Base-by-base conservation (phyloP, 2,113 vertebrate genomes). In the Nesospiza acunhae region DNA sequence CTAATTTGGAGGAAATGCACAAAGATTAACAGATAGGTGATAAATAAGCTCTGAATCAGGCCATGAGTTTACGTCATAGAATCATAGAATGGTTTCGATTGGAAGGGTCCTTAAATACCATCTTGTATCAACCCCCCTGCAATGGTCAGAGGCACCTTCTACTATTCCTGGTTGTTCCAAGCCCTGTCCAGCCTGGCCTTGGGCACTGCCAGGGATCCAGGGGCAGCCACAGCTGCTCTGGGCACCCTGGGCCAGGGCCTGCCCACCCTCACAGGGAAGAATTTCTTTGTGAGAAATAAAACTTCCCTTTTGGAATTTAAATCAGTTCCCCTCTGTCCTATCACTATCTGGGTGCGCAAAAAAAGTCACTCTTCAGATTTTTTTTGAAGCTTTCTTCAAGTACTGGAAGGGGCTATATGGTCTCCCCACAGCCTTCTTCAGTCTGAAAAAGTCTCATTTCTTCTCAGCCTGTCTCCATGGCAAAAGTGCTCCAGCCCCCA, bases 181-280 rank as follows among this genome's bases (percentile, higher is more conserved):
- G 17, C 3, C 26, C 21, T 0, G 0, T 52, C 41, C n/a, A 83
- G 0, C 30, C 14, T 49, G 39, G 3, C 5, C 52, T 59, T 4
- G 26, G 14, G 6, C 47, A 47, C 17, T 41, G 0, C 12, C 35
- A 55, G 47, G 47, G 62, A 37, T 42, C 55, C 55, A n/a, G 20
- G 28, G 30, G 28, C 39, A 89, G 24, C 11, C 24, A 46, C 53
- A 68, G 20, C 20, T 68, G 2, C 13, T 39, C 39, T 67, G n/a
- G 9, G n/a, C 4, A 75, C 0, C 11, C 37, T 46, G 13, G 7
- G 5, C 53, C 53, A 59, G 33, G 13, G 7, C 7, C 28, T 52
- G 1, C 0, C 5, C 33, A 46, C 11, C 9, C 19, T 41, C 30
- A 6, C 6, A 53, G 11, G 7, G 2, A 47, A 31, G 6, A 3